Evolutionary conservation across 2,113 vertebrate species (phyloP).

Genomic region (Myxocyprinus asiaticus): DNA sequence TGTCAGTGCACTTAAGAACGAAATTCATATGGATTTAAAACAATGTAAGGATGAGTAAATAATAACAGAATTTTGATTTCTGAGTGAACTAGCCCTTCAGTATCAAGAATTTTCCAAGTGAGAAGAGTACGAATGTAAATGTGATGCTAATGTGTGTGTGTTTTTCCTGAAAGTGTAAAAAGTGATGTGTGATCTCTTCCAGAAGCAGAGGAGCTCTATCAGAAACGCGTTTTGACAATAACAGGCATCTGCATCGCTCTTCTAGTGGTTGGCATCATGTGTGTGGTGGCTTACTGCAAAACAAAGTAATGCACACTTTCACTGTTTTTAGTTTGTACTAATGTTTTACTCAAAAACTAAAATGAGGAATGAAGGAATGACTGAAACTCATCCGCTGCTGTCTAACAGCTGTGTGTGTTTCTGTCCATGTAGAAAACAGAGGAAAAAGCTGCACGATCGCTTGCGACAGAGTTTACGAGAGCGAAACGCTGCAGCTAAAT

Average conservation of each 20-base stretch:
- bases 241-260: conserved; percentile 99
- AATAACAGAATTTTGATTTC: too few relatives aligned
- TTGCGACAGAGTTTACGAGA: conserved; percentile 91
- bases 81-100: too few relatives aligned
- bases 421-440: conserved; percentile 83
- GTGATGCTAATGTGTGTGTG: neutral
- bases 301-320: conserved; percentile 90
- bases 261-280: conserved; percentile 99
- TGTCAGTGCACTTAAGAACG: too few relatives aligned
- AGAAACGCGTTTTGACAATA: conserved; percentile 99
- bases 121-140: neutral
- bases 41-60: too few relatives aligned
- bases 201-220: conserved; percentile 99
- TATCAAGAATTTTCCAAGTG: neutral
- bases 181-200: conserved; percentile 78
- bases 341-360: neutral
- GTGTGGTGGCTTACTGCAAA: conserved; percentile 99
- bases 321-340: conserved; percentile 19
- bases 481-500: conserved; percentile 84
- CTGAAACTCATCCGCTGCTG: neutral
- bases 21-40: too few relatives aligned
- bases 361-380: neutral
- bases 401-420: conserved; percentile 18
- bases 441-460: conserved; percentile 92
- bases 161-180: conserved; percentile 50